Evolutionary conservation across 2,113 vertebrate species (phyloP).

Genomic region (Fukomys damarensis): DNA sequence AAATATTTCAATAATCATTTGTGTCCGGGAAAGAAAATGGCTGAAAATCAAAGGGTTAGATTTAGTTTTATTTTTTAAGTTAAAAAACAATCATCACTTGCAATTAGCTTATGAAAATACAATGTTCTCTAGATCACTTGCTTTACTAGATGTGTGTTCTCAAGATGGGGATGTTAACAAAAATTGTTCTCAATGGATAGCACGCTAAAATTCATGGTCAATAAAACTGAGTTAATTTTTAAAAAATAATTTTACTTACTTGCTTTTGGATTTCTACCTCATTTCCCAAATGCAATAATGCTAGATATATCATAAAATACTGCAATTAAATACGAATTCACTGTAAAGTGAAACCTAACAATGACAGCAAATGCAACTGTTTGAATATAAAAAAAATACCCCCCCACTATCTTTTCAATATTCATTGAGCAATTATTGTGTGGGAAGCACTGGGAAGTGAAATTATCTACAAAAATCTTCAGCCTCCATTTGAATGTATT

Average conservation of each 20-base stretch:
- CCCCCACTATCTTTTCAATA: background rate
- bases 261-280: slow-evolving; percentile 69
- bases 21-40: slow-evolving; percentile 70
- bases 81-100: slow-evolving; percentile 65
- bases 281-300: slow-evolving; percentile 77
- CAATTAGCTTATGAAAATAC: slow-evolving; percentile 75
- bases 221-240: slow-evolving; percentile 60
- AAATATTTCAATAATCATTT: slow-evolving; percentile 73
- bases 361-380: slow-evolving; percentile 57
- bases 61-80: slow-evolving; percentile 67
- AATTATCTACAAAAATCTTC: background rate
- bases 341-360: slow-evolving; percentile 54
- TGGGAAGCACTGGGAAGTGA: background rate
- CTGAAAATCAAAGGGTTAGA: slow-evolving; percentile 79
- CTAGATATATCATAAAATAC: slow-evolving; percentile 65
- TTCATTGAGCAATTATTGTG: slow-evolving; percentile 14
- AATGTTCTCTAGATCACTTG: slow-evolving; percentile 8
- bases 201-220: slow-evolving; percentile 57
- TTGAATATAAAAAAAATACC: slow-evolving; percentile 43
- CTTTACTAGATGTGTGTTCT: slow-evolving; percentile 51
- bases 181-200: slow-evolving; percentile 44
- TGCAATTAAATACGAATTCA: slow-evolving; percentile 72
- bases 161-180: background rate
- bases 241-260: slow-evolving; percentile 64
- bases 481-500: background rate